Conservation (phyloP, 1,140 invertebrate genomes). For the Octopus sinensis region DNA sequence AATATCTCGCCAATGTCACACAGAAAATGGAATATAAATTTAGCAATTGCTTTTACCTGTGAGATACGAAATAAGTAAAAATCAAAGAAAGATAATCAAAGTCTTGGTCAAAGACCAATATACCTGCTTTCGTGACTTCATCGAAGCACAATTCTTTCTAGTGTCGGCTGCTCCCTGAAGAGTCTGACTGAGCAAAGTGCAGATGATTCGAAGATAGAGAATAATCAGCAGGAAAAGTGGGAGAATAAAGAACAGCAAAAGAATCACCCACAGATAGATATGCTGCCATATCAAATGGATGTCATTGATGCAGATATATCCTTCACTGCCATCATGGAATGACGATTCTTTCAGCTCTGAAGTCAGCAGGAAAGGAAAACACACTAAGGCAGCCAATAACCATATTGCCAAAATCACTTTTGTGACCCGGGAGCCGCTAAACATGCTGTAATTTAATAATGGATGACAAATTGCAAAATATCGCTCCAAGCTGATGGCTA, state of each 20-base stretch:
- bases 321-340: slow-evolving; percentile 34
- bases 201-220: slow-evolving; percentile 37
- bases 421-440: slow-evolving; percentile 1
- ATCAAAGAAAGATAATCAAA: no score
- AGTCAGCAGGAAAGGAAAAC: slow-evolving; percentile 37
- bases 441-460: slow-evolving; percentile 59
- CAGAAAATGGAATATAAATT: no score
- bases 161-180: background rate
- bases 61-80: no score
- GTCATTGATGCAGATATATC: slow-evolving; percentile 31
- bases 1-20: no score
- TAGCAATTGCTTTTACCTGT: no score
- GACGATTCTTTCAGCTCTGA: slow-evolving; percentile 22
- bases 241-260: slow-evolving; percentile 28
- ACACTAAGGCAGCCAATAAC: slow-evolving; percentile 28
- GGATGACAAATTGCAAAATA: slow-evolving; percentile 93
- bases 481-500: slow-evolving; percentile 80
- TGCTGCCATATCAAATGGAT: slow-evolving; percentile 19
- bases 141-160: background rate
- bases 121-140: slow-evolving; percentile 6
- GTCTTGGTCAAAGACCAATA: background rate
- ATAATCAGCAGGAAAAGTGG: slow-evolving; percentile 33
- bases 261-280: slow-evolving; percentile 32
- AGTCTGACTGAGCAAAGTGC: slow-evolving; percentile 9
- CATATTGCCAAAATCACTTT: slow-evolving; percentile 24